Percentiles rank a stretch among this genome's conserved stretches.
These are phyloP conservation scores for Hirundichthys speculiger DNA, from an alignment of 2,113 vertebrate species.

Conservation along the genomic window DNA sequence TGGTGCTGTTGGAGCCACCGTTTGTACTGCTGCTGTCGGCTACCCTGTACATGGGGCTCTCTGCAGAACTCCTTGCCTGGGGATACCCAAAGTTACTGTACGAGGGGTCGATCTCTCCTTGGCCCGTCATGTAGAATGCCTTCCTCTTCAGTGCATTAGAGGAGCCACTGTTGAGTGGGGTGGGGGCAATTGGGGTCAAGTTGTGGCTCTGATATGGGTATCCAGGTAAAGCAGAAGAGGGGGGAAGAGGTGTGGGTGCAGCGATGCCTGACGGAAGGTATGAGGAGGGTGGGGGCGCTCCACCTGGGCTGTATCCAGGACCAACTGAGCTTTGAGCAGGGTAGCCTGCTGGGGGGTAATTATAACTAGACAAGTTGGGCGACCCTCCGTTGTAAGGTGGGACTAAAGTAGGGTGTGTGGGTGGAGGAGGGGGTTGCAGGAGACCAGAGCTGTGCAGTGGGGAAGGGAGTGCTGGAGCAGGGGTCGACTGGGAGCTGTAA, in stretches of 20 bases:
- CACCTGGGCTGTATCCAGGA: conserved; percentile 92
- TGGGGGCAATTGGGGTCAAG: conserved; percentile 90
- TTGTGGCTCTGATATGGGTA: conserved; percentile 96
- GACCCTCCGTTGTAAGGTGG: conserved; percentile 92
- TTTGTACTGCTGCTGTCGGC: conserved; percentile 93
- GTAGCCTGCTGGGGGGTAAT: conserved; percentile 92
- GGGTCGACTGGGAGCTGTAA: conserved; percentile 89
- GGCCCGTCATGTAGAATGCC: conserved; percentile 96
- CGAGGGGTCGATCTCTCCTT: conserved; percentile 92
- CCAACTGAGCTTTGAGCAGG: conserved; percentile 91
- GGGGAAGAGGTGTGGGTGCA: conserved; percentile 91
- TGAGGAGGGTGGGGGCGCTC: conserved; percentile 90
- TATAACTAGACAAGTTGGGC: conserved; percentile 93
- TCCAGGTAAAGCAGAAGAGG: conserved; percentile 89
- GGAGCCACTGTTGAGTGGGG: conserved; percentile 88
- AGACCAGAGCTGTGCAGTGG: conserved; percentile 94
- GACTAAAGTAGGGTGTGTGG: conserved; percentile 86
- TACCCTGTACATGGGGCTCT: conserved; percentile 95
- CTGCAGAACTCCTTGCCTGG: conserved; percentile 88
- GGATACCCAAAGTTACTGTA: conserved; percentile 95
- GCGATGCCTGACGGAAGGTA: conserved; percentile 96
- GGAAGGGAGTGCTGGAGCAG: conserved; percentile 89
- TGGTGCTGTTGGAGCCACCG: conserved; percentile 85
- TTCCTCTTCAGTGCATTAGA: conserved; percentile 95
- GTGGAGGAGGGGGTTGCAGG: conserved; percentile 87